These are phyloP conservation scores for Chesias legatella DNA, from an alignment of 2,888 invertebrate genomes.

Conservation along the genomic window DNA sequence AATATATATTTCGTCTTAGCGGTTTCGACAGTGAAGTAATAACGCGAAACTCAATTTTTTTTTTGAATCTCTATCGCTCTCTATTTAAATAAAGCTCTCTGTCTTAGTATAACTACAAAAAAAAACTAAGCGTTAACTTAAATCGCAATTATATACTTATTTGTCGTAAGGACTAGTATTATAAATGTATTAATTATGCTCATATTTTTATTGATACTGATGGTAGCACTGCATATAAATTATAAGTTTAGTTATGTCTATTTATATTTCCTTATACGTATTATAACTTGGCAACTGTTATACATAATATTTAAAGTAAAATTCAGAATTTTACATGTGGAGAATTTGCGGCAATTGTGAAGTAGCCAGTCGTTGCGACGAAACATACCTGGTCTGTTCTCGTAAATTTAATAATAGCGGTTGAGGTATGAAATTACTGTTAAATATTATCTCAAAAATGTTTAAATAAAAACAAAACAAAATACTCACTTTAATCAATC, in stretches of 20 bases:
- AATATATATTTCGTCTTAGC: conserved; percentile 38
- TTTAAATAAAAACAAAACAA: too few species aligned
- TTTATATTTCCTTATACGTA: conserved; percentile 9
- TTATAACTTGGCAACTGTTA: conserved; percentile 15
- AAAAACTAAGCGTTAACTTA: conserved; percentile 13
- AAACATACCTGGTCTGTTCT: conserved; percentile 39
- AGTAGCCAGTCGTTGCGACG: conserved; percentile 25
- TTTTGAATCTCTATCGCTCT: conserved; percentile 54
- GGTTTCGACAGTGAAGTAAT: conserved; percentile 61
- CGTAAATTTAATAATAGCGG: conserved; percentile 35
- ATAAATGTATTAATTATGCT: conserved; percentile 14
- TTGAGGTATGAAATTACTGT: too few species aligned
- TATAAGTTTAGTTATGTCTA: conserved; percentile 13
- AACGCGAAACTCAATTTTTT: conserved; percentile 26
- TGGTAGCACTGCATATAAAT: conserved; percentile 11
- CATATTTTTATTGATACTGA: conserved; percentile 16
- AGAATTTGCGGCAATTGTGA: conserved; percentile 21
- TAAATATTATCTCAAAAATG: too few species aligned
- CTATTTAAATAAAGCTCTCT: conserved; percentile 62
- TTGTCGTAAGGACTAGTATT: conserved; percentile 30
- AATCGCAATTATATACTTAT: conserved; percentile 37
- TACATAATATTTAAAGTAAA: conserved; percentile 12
- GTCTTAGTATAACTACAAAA: conserved; percentile 35
- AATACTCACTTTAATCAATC: too few species aligned
- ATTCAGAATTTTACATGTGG: conserved; percentile 14